Evolutionary conservation across 2,797 vertebrate species (phyloP).

Genomic region (Gymnocypris eckloni): DNA sequence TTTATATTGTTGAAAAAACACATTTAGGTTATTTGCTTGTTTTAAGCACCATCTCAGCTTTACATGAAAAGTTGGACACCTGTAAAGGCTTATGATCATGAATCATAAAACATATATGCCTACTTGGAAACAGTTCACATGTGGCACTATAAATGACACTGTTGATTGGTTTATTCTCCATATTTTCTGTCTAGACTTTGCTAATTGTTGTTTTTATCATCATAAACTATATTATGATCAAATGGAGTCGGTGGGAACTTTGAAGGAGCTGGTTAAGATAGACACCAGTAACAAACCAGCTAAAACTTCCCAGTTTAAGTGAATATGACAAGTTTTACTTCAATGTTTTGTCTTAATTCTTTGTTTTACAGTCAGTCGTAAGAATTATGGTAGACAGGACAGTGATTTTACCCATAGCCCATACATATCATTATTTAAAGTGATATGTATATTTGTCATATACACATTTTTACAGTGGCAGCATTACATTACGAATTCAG

Average conservation of each 20-base stretch:
- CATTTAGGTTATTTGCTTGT: not conserved
- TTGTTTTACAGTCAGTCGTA: not conserved
- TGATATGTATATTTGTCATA: not conserved
- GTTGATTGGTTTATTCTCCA: not conserved
- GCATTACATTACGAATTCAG: not conserved
- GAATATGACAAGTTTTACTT: not conserved
- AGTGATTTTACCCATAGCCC: not conserved
- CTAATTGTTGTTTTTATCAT: too few species aligned
- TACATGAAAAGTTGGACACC: not conserved
- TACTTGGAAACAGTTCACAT: not conserved
- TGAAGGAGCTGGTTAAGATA: not conserved
- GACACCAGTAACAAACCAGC: not conserved
- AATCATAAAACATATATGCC: not conserved
- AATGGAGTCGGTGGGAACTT: not conserved
- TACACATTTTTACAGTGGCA: not conserved
- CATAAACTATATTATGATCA: not conserved
- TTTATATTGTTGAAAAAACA: not conserved
- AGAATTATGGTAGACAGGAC: not conserved
- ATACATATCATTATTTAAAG: not conserved
- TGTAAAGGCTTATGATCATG: not conserved
- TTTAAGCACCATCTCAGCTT: not conserved
- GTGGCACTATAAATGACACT: not conserved
- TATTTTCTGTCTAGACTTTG: not conserved
- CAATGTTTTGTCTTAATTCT: not conserved
- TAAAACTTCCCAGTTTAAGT: not conserved